Evolutionary conservation across 2,888 invertebrate genomes (phyloP), one percentile per base, ranked within the genome.

Genomic region (Athrips mouffetella): DNA sequence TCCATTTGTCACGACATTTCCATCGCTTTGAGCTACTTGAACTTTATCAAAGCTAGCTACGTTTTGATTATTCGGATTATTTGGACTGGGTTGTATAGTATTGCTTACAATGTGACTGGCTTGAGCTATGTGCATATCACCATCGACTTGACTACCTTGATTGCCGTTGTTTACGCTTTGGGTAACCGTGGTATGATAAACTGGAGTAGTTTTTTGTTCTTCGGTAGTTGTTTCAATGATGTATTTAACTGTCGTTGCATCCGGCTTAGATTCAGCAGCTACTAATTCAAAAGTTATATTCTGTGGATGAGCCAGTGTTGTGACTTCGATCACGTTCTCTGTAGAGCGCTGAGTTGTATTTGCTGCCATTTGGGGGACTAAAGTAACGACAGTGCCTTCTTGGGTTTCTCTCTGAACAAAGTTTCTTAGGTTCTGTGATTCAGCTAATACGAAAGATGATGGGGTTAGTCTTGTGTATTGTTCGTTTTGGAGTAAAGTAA

Each of bases 151-250:
- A 11, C 5, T 7, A 3, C 2, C 2, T 20, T 37, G 18, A n/a
- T 20, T 20, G 6, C 2, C 20, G 3, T 10, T 20, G n/a, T 1
- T 18, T n/a, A 23, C 23, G 39, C 71, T 80, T 66, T 78, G 82
- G n/a, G 83, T 83, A 0, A 89, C 73, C 63, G 89, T 89, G 5
- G 87, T 80, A 47, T 89, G 89, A 53, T 89, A 90, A 33, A 89
- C 76, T 0, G 89, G 83, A 8, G 81, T 79, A 15, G 76, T 72
- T 25, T 71, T 78, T 29, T 70, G 67, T 51, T 68, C 64, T 60
- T 74, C 73, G 11, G 73, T 71, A 18, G 58, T 74, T 27, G 58
- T 70, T 58, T 82, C 86, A 29, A 75, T 55, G 2, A 75, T 60
- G 53, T 78, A 76, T 59, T 80, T 74, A 2, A 73, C 58, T 1